Evolutionary conservation across 2,888 invertebrate genomes (phyloP).

Genomic region (Drosophila mimetica): DNA sequence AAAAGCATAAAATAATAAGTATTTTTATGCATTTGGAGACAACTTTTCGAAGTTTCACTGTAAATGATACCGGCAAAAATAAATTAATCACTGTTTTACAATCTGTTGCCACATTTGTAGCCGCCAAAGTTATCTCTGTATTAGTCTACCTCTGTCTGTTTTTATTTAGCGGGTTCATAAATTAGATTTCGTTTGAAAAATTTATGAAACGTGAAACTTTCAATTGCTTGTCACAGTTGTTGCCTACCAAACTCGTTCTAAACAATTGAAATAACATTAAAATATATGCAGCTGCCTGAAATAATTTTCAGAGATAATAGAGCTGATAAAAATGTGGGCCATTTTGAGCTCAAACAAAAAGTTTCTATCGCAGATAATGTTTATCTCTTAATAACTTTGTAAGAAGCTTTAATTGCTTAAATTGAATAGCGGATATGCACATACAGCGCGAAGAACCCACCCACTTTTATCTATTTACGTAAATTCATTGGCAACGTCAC

Average conservation of each 20-base stretch:
- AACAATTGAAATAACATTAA: conserved; percentile 7
- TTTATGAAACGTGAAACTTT: conserved; percentile 18
- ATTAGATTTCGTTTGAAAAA: conserved; percentile 19
- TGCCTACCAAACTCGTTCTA: conserved; percentile 1
- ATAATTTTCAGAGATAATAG: conserved; percentile 17
- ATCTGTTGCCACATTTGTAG: conserved; percentile 21
- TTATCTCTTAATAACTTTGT: not conserved
- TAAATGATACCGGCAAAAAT: conserved; percentile 18
- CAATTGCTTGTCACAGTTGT: conserved; percentile 7
- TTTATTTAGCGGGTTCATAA: conserved; percentile 15
- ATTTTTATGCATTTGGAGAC: no score
- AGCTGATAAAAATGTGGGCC: conserved; percentile 3
- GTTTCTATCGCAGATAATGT: not conserved
- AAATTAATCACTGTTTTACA: conserved; percentile 31
- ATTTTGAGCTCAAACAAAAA: not conserved
- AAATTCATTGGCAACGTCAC: conserved; percentile 17
- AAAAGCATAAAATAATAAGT: no score
- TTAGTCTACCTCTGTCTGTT: conserved; percentile 3
- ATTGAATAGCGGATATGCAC: conserved; percentile 5
- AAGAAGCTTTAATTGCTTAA: conserved; percentile 1
- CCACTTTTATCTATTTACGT: conserved; percentile 8
- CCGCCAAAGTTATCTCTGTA: conserved; percentile 2
- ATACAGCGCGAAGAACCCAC: not conserved
- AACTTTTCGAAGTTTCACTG: conserved; percentile 6
- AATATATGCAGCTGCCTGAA: not conserved